Evolutionary conservation across 2,113 vertebrate species (phyloP).

Genomic region (Balaenoptera acutorostrata): DNA sequence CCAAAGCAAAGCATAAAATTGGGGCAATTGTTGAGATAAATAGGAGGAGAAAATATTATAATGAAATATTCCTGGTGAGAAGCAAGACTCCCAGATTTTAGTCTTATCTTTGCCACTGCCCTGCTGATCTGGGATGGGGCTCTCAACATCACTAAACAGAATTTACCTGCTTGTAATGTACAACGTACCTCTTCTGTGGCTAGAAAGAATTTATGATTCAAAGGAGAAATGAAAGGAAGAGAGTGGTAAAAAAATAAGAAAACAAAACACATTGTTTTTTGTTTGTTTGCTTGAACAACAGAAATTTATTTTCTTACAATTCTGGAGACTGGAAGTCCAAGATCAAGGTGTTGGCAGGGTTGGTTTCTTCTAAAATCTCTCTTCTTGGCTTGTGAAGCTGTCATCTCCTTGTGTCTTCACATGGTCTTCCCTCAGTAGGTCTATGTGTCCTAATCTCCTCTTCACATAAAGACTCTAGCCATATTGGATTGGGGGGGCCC

Average conservation of each 20-base stretch:
- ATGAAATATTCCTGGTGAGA: neutral
- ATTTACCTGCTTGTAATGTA: neutral
- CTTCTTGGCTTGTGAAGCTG: neutral
- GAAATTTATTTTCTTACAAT: neutral
- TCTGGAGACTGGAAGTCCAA: neutral
- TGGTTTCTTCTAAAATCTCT: neutral
- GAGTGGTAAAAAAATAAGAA: neutral
- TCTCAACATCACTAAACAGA: neutral
- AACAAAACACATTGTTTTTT: neutral
- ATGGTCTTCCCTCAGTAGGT: neutral
- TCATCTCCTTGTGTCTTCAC: neutral
- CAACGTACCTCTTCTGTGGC: neutral
- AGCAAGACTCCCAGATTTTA: neutral
- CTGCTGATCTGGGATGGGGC: neutral
- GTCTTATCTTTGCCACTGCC: neutral
- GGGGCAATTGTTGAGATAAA: neutral
- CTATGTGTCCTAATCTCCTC: neutral
- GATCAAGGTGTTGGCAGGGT: neutral
- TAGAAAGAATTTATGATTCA: neutral
- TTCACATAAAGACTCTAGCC: neutral
- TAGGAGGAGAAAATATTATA: neutral
- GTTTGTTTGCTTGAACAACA: neutral
- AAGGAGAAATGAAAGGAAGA: neutral
- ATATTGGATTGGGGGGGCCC: neutral
- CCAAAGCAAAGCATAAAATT: slow-evolving; percentile 3